Base-by-base conservation (phyloP, 2,113 vertebrate genomes). In the Lichenostomus cassidix region DNA sequence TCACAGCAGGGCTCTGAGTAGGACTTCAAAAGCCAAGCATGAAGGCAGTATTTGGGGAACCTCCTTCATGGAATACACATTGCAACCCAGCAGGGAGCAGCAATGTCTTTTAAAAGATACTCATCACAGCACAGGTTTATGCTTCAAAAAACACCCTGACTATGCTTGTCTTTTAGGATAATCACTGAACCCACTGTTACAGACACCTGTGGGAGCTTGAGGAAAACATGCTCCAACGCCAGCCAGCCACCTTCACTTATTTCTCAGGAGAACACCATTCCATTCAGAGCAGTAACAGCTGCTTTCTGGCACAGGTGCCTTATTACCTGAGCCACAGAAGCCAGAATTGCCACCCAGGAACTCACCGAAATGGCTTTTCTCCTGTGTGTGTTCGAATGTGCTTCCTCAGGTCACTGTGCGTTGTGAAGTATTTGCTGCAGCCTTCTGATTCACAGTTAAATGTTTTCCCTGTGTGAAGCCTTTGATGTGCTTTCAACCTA, bases 361-460 rank as follows among this genome's bases (percentile, higher is more conserved):
- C 97, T 97, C 93, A 99, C 99, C 99, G 98, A 97, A 99, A 99
- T 89, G 99, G 99, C 97, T 99, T 99, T 98, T 99, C 99, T 97
- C 99, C 99, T 75, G 99, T 99, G 97, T 99, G 99, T 41, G 99
- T 99, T 81, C 99, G 98, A 95, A 99, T 99, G 98, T 99, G 99
- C 98, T 99, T 99, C 98, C 99, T 99, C 98, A 99, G 98, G 97
- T 99, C 99, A 29, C 99, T 99, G 97, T 99, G 99, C 33, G 99
- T 99, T 65, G 99, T 99, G 97, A 99, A 99, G 98, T 99, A 99
- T 97, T 99, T 99, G 96, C 99, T 99, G 98, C 99, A 99, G 97
- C 99, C 99, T 97, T 99, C 99, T 12, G 99, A 99, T 98, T 99
- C 99, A 98, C 99, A 99, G 98, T 99, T 99, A 98, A 99, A 99